Conservation (phyloP, 2,888 invertebrate genomes). For the Meloe dianella region DNA sequence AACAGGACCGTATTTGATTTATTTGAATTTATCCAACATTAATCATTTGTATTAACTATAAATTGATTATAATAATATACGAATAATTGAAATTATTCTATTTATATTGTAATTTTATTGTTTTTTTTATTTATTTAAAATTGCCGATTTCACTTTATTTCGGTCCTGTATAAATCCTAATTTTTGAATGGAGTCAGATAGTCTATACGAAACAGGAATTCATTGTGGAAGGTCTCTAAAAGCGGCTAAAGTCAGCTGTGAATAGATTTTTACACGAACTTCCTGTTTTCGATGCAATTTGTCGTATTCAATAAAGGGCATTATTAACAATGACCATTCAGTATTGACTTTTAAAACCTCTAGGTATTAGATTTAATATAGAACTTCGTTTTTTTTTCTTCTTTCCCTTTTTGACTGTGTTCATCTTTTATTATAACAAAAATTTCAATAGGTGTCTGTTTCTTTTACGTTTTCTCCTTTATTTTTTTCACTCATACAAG, state of each 20-base stretch:
- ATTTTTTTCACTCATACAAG: neutral
- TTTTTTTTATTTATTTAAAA: neutral
- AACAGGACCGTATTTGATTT: slow-evolving; percentile 33
- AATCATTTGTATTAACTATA: neutral
- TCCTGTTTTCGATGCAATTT: slow-evolving; percentile 62
- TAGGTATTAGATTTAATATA: slow-evolving; percentile 58
- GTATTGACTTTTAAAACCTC: slow-evolving; percentile 56
- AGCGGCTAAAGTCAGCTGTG: slow-evolving; percentile 54
- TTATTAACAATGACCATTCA: slow-evolving; percentile 57
- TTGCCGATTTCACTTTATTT: slow-evolving; percentile 13
- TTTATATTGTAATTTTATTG: neutral
- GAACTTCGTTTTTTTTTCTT: too few relatives aligned
- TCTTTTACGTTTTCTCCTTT: slow-evolving; percentile 33
- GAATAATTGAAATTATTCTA: neutral
- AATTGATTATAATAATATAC: neutral
- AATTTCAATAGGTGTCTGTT: slow-evolving; percentile 42
- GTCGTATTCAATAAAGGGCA: slow-evolving; percentile 55
- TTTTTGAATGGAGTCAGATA: slow-evolving; percentile 55
- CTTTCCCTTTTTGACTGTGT: slow-evolving; percentile 40
- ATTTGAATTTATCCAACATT: neutral
- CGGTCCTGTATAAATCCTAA: slow-evolving; percentile 48
- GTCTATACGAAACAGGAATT: slow-evolving; percentile 56
- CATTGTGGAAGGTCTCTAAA: slow-evolving; percentile 54
- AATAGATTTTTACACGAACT: slow-evolving; percentile 59
- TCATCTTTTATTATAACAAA: slow-evolving; percentile 37